phyloP scores from a whole-genome alignment of 1,140 invertebrate species.

The Asobara japonica region DNA sequence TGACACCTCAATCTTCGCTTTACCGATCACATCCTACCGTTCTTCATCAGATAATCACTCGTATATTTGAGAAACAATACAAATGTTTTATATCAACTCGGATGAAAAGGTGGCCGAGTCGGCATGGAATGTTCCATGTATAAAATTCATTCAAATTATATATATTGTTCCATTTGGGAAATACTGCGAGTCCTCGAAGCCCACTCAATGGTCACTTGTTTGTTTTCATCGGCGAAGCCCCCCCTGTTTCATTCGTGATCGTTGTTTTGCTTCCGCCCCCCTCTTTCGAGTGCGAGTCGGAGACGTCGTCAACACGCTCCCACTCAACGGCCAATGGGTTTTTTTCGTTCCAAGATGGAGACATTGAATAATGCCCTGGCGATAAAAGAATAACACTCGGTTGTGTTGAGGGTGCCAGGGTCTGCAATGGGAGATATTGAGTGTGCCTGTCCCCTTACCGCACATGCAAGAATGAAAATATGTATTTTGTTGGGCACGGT shows the following conservation, averaged over 20 bases:
- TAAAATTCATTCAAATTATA: no score
- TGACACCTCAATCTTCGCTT: no score
- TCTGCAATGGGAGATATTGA: background rate
- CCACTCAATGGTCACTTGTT: no score
- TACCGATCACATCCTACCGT: no score
- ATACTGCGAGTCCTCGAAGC: no score
- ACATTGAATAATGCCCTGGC: constrained; percentile 9
- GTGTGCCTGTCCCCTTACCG: background rate
- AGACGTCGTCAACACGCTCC: constrained; percentile 1
- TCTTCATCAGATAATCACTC: no score
- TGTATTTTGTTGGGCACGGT: background rate
- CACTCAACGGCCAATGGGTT: background rate
- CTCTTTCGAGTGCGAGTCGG: background rate
- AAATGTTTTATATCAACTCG: no score
- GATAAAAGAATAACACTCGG: constrained; percentile 15
- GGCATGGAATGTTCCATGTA: no score
- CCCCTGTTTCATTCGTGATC: background rate
- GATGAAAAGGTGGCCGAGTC: no score
- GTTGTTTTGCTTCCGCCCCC: background rate
- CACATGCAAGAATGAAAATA: background rate
- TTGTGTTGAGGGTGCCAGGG: background rate
- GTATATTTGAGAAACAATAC: no score
- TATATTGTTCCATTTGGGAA: no score
- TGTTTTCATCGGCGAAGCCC: no score
- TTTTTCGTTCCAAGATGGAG: background rate